These are phyloP conservation scores for Chaetops frenatus DNA, from an alignment of 2,113 vertebrate species.

Conservation along the genomic window DNA sequence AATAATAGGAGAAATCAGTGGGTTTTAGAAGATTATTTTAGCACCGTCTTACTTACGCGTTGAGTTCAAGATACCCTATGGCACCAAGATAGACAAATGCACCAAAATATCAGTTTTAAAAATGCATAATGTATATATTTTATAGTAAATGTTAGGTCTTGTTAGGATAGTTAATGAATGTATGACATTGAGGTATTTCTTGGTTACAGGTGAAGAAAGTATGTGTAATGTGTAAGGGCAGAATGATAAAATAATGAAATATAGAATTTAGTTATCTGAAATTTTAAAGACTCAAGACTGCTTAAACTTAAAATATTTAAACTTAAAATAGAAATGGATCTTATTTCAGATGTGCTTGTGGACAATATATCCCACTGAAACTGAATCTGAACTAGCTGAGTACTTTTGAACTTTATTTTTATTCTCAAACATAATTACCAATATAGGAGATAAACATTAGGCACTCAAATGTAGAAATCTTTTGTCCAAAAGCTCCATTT, in stretches of 20 bases:
- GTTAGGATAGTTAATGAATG: not conserved
- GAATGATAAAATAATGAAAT: not conserved
- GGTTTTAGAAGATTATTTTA: not conserved
- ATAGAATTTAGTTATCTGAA: not conserved
- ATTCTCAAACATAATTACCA: not conserved
- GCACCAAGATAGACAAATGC: not conserved
- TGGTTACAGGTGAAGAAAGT: not conserved
- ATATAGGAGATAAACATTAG: not conserved
- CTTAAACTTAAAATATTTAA: not conserved
- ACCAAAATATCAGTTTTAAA: not conserved
- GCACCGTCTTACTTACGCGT: not conserved
- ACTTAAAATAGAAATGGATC: not conserved
- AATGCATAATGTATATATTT: not conserved
- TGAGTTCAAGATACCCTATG: not conserved
- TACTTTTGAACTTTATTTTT: not conserved
- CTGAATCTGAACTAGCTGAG: not conserved
- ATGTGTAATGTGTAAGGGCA: not conserved
- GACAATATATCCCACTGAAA: not conserved
- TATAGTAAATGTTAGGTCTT: not conserved
- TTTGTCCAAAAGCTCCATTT: not conserved
- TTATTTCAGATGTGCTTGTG: not conserved
- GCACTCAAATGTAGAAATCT: not conserved
- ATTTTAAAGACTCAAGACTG: not conserved
- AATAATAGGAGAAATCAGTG: not conserved
- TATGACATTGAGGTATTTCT: not conserved